Evolutionary conservation across 1,140 invertebrate species (phyloP).

Genomic region (Reticulitermes speratus): DNA sequence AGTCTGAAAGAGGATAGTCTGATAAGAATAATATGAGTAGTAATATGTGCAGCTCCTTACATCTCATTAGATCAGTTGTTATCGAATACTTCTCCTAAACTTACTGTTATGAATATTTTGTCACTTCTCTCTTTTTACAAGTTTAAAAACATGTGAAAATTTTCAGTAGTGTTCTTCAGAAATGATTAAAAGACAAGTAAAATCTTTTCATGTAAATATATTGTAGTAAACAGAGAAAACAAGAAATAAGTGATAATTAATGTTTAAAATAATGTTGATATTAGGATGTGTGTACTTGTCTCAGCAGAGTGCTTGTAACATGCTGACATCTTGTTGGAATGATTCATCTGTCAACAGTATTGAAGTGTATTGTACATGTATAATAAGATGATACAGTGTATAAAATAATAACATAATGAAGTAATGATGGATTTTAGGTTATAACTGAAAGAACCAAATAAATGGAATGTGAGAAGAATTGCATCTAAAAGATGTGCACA

Average conservation of each 20-base stretch:
- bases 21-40: background rate
- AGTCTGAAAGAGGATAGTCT: background rate
- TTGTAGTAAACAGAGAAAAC: background rate
- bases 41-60: background rate
- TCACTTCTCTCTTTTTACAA: background rate
- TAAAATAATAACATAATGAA: background rate
- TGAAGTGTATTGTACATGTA: background rate
- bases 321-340: background rate
- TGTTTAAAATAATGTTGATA: background rate
- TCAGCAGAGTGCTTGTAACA: background rate
- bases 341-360: background rate
- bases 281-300: background rate
- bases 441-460: background rate
- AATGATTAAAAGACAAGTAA: background rate
- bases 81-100: background rate
- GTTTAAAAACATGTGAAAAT: background rate
- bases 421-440: background rate
- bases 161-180: background rate
- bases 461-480: background rate
- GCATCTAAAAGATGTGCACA: constrained; percentile 12
- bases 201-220: background rate
- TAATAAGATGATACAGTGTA: background rate
- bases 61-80: background rate
- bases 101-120: background rate
- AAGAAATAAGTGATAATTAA: background rate